Evolutionary conservation across 2,113 vertebrate genomes (phyloP).

Genomic region (Nestor notabilis): DNA sequence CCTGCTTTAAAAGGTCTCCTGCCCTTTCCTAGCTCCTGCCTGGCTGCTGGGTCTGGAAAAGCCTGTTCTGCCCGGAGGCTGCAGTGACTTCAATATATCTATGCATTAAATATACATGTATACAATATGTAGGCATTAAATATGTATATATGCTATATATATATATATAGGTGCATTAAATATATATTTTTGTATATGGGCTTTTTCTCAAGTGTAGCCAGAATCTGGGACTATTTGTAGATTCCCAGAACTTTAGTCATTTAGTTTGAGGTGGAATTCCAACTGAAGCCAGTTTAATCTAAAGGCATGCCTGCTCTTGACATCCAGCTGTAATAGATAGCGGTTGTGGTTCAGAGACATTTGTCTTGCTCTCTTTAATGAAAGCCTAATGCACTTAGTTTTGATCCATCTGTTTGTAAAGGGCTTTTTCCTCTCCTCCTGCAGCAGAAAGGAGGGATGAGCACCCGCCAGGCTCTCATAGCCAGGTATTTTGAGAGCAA

Average conservation of each 20-base stretch:
- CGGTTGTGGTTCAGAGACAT: neutral
- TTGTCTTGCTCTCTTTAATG: neutral
- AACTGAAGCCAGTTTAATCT: neutral
- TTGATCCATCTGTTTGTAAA: neutral
- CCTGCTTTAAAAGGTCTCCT: neutral
- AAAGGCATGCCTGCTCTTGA: neutral
- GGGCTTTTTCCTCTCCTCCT: neutral
- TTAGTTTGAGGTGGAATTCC: neutral
- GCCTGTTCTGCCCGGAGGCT: neutral
- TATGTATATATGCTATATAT: neutral
- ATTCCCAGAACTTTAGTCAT: fast-evolving
- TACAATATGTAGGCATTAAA: neutral
- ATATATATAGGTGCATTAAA: neutral
- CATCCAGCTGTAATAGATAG: neutral
- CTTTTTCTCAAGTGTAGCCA: neutral
- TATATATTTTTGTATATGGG: neutral
- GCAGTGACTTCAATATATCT: neutral
- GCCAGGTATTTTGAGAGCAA: neutral
- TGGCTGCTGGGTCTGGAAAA: slow-evolving; percentile 11
- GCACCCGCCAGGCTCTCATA: fast-evolving
- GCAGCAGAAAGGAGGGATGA: neutral
- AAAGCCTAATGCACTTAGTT: neutral
- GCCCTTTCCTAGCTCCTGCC: neutral
- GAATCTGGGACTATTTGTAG: neutral
- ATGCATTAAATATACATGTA: slow-evolving; percentile 6